A percentile compares a stretch with the other conserved stretches of the same genome.
phyloP scores from a whole-genome alignment of 2,797 vertebrate genomes.

The Labroides dimidiatus region DNA sequence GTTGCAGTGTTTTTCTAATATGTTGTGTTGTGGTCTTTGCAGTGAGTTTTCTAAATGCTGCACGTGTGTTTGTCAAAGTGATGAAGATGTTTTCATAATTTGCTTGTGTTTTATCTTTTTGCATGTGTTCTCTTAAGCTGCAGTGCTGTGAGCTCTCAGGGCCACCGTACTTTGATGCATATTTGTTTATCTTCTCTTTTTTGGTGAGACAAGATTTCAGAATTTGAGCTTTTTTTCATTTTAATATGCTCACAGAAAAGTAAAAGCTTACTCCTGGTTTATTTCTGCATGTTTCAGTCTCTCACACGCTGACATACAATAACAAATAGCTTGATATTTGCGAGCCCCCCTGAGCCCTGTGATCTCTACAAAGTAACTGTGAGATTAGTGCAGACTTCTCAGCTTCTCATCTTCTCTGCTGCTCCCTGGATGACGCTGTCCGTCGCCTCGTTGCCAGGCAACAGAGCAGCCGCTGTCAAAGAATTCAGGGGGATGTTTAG shows the following conservation, averaged over 20 bases:
- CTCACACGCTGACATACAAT: background rate
- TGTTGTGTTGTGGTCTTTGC: too few species aligned
- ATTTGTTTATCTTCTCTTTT: accelerated
- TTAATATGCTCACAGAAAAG: background rate
- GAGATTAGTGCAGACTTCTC: slow-evolving; percentile 67
- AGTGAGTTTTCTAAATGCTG: too few species aligned
- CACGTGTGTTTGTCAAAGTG: too few species aligned
- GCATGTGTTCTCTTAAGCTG: too few species aligned
- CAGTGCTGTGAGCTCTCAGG: too few species aligned
- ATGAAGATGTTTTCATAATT: too few species aligned
- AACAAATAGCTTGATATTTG: slow-evolving; percentile 23
- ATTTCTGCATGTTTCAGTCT: background rate
- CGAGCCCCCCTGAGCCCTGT: slow-evolving; percentile 15
- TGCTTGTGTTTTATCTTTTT: too few species aligned
- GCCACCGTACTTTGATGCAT: background rate
- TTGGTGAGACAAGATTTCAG: background rate
- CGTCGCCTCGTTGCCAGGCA: slow-evolving; percentile 84
- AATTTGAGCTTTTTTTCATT: background rate
- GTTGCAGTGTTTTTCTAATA: too few species aligned
- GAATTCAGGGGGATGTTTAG: slow-evolving; percentile 83
- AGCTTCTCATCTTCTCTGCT: slow-evolving; percentile 74
- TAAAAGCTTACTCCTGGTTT: background rate
- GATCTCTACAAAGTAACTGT: slow-evolving; percentile 52
- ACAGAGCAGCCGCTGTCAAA: slow-evolving; percentile 84
- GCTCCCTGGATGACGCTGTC: slow-evolving; percentile 79